These are phyloP conservation scores for Limenitis camilla DNA, from an alignment of 2,888 invertebrate genomes.

Conservation along the genomic window DNA sequence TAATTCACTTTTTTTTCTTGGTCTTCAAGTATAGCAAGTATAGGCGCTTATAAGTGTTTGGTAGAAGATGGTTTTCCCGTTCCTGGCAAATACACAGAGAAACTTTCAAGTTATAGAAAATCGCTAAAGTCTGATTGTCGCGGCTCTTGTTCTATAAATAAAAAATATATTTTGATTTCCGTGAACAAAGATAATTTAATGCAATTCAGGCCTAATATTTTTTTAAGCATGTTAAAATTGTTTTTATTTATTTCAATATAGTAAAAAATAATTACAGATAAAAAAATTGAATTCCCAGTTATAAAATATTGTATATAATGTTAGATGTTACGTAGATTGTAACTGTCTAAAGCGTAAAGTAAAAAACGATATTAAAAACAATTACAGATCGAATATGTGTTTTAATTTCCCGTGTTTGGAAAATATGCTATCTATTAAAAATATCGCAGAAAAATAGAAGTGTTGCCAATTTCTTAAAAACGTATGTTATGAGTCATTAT, in stretches of 20 bases:
- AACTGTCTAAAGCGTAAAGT: constrained; percentile 59
- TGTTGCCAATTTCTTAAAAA: too few relatives aligned
- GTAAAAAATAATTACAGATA: constrained; percentile 5
- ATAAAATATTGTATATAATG: constrained; percentile 58
- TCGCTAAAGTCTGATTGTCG: too few relatives aligned
- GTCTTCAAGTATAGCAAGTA: too few relatives aligned
- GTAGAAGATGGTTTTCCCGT: too few relatives aligned
- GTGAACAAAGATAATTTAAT: not conserved
- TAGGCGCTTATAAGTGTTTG: too few relatives aligned
- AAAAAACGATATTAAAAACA: constrained; percentile 58
- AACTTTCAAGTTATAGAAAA: not conserved
- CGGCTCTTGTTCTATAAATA: too few relatives aligned
- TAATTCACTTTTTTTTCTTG: too few relatives aligned
- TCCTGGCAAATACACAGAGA: constrained; percentile 8
- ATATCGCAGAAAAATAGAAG: too few relatives aligned
- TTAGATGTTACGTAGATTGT: constrained; percentile 71
- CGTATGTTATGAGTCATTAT: too few relatives aligned
- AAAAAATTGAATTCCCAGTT: constrained; percentile 49
- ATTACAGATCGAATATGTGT: constrained; percentile 50
- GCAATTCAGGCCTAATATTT: constrained; percentile 13
- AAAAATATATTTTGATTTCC: too few relatives aligned
- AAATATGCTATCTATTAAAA: too few relatives aligned
- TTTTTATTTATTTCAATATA: constrained; percentile 4
- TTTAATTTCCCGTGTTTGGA: constrained; percentile 32
- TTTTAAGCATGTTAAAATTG: constrained; percentile 8